These are phyloP conservation scores for Pseudococcus viburni DNA, from an alignment of 2,888 invertebrate genomes.

Conservation along the genomic window DNA sequence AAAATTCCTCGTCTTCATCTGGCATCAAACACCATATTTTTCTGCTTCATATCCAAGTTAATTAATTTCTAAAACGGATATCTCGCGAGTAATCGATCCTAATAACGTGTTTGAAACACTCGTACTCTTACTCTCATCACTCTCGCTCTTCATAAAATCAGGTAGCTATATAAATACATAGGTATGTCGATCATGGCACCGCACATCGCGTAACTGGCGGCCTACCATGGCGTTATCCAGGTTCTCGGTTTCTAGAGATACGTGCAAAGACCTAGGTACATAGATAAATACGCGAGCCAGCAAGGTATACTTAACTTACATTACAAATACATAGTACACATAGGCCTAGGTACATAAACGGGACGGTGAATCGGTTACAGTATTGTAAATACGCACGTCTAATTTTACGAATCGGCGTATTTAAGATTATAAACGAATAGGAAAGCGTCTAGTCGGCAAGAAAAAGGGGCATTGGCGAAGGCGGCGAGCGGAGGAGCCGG, in stretches of 20 bases:
- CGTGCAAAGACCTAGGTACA: too few species aligned
- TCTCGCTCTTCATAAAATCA: neutral
- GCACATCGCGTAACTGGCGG: neutral
- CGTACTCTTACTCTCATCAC: neutral
- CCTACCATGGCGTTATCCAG: neutral
- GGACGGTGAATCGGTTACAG: conserved; percentile 40
- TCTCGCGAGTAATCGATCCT: neutral
- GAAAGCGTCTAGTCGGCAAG: conserved; percentile 54
- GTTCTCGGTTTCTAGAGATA: neutral
- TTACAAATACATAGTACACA: neutral
- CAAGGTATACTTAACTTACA: neutral
- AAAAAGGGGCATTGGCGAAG: neutral
- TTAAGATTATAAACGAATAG: conserved; percentile 4
- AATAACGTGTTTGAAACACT: neutral
- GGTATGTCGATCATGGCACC: neutral
- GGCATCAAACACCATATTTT: too few species aligned
- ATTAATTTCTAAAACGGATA: neutral
- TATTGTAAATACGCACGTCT: conserved; percentile 24
- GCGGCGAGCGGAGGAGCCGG: conserved; percentile 13
- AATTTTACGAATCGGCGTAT: conserved; percentile 50
- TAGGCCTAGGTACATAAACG: neutral
- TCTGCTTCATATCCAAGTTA: too few species aligned
- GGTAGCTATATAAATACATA: neutral
- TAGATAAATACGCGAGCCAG: too few species aligned
- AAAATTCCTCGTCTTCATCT: too few species aligned